phyloP scores from a whole-genome alignment of 2,113 vertebrate species.

The Acrocephalus kingi region DNA sequence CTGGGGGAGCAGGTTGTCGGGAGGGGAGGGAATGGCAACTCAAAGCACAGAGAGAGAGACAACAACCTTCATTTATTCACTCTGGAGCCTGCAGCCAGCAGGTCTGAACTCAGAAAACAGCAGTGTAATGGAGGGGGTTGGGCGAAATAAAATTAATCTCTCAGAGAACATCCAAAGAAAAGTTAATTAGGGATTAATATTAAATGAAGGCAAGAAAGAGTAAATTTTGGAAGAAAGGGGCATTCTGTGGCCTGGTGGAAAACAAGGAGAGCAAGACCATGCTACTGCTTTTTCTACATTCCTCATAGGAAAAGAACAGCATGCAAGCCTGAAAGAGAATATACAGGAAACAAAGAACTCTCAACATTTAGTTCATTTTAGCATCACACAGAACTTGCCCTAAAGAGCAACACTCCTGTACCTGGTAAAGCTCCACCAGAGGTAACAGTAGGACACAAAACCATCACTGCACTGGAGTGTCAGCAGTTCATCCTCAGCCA shows the following conservation, averaged over 20 bases:
- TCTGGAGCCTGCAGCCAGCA: background rate
- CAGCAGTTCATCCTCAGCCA: background rate
- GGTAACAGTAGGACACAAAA: background rate
- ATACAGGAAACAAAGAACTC: background rate
- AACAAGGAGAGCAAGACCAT: background rate
- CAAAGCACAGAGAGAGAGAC: background rate
- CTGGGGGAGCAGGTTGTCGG: background rate
- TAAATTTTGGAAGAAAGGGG: background rate
- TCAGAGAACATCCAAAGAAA: background rate
- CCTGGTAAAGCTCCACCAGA: background rate
- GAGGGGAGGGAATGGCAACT: background rate
- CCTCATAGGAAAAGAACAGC: background rate
- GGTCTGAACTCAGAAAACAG: background rate
- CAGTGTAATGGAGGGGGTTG: background rate
- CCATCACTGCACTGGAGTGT: accelerated
- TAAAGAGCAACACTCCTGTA: background rate
- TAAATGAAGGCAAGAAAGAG: background rate
- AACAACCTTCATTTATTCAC: background rate
- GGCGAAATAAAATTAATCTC: background rate
- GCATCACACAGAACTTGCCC: background rate
- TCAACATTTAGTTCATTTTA: background rate
- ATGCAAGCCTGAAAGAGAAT: background rate
- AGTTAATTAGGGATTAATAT: background rate
- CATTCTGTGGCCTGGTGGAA: background rate
- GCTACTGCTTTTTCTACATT: background rate